Evolutionary conservation across 2,797 vertebrate species (phyloP), one percentile per base, ranked within the genome.

Genomic region (Syngnathus acus): DNA sequence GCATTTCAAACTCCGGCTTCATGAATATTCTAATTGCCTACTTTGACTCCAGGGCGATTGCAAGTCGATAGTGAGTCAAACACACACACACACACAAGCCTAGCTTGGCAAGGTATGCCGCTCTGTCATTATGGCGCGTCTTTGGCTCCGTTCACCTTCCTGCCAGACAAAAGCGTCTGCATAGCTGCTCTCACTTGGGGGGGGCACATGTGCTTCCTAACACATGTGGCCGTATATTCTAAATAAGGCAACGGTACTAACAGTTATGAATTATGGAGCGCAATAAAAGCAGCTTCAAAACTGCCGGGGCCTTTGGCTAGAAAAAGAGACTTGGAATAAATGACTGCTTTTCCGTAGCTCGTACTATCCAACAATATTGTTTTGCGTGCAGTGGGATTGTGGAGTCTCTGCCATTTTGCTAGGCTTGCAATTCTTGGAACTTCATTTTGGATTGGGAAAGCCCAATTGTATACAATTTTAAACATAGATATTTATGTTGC

Each of bases 11-110:
- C 67, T 78, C 65, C 68, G 65, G 76, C 69, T 78, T 84, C 78
- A 83, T 87, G 70, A 86, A 84, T 87, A 83, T 85, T 77, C 68
- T 81, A 80, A 84, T 87, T 67, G 74, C 57, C 2, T 4, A 16
- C 58, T 51, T 75, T 76, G 60, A 79, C 71, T 71, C 69, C 51
- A 71, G 57, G 70, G 69, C 68, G 69, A 57, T 68, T 6, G 16
- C 68, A 62, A 38, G 59, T 82, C 47, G 26, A 73, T 79, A 62
- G 47, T 32, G 23, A 74, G 70, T 78, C 65, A 75, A 68, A 69
- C 68, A 64, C 68, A 38, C 55, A 45, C 69, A 57, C n/a, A 60
- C 37, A 43, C 13, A 48, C 57, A 42, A 32, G 26, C 23, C 6
- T 7, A 6, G 17, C 58, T 54, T 59, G 40, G 26, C 62, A 48